Base-by-base conservation (phyloP, 2,113 vertebrate species). In the Rhodinocichla rosea region DNA sequence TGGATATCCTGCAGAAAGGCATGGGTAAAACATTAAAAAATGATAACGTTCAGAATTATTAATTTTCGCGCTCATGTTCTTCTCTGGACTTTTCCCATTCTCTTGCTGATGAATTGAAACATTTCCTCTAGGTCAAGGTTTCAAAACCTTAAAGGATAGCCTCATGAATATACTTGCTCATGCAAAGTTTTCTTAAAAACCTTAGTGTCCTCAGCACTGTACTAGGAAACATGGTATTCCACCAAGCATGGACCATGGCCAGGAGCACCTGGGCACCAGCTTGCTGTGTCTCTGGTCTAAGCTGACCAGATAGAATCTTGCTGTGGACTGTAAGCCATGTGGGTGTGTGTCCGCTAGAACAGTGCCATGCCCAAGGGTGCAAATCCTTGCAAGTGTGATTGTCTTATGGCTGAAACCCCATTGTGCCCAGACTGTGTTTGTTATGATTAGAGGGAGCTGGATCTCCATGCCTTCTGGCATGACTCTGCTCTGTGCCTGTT, bases 401-500 rank as follows among this genome's bases (percentile, higher is more conserved):
- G 14, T 62, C 5, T 44, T 16, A 23, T 1, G 15, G 2, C 7
- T 79, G 35, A 77, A 73, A 39, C 5, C 0, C 0, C 19, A 11
- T 10, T 53, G 40, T 57, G 52, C 21, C 55, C 15, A 63, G 56
- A 14, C 18, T 55, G 18, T 11, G 18, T 44, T 80, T 63, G 13
- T 42, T n/a, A 39, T 15, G 12, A 15, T 18, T 22, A 22, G 20
- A 30, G 26, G 7, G 39, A 67, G 10, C 9, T 71, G 44, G 21
- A 52, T 39, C 4, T 42, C 49, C 8, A 3, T 35, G 62, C 18
- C 23, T 70, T 39, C 60, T 59, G 52, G 57, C 10, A 19, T 15
- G 18, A 15, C 27, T 82, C 63, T 84, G 12, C 28, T 42, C 15
- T 45, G 8, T 39, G 15, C 17, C n/a, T 22, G 4, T 9, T 57